Percentiles rank a stretch among this genome's conserved stretches.
These are phyloP conservation scores for Rousettus madagascariensis DNA, from an alignment of 2,797 vertebrate species.

Conservation along the genomic window DNA sequence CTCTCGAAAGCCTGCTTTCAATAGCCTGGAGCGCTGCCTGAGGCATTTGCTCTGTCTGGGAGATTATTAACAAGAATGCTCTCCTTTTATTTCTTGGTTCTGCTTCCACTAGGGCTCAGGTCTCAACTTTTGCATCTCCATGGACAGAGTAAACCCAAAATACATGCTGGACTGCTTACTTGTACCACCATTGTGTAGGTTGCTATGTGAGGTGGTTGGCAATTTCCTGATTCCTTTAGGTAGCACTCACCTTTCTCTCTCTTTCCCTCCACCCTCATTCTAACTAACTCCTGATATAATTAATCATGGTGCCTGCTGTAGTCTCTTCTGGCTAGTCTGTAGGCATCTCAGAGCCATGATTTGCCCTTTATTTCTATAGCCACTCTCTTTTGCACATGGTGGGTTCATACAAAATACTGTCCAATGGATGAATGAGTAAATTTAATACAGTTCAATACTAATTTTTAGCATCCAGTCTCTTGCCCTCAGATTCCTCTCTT, in stretches of 20 bases:
- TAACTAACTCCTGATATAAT: background rate
- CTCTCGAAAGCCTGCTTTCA: background rate
- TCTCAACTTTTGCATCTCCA: background rate
- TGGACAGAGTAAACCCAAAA: background rate
- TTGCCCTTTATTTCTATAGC: background rate
- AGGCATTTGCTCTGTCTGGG: conserved; percentile 1
- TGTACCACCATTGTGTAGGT: background rate
- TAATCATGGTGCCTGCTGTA: background rate
- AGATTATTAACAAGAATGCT: conserved; percentile 15
- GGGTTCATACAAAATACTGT: background rate
- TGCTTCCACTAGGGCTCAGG: background rate
- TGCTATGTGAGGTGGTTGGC: background rate
- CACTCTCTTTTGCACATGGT: background rate
- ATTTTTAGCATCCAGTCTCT: background rate
- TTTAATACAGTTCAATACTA: background rate
- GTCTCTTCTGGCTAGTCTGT: background rate
- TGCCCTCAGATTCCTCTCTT: background rate
- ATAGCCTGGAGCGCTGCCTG: background rate
- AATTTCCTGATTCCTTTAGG: background rate
- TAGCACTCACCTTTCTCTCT: background rate
- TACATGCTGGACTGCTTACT: background rate
- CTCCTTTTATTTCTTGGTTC: background rate
- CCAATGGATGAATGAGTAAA: background rate
- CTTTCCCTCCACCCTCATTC: too few relatives aligned
- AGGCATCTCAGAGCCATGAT: background rate